Evolutionary conservation across 2,797 vertebrate species (phyloP).

Genomic region (Decapterus maruadsi): DNA sequence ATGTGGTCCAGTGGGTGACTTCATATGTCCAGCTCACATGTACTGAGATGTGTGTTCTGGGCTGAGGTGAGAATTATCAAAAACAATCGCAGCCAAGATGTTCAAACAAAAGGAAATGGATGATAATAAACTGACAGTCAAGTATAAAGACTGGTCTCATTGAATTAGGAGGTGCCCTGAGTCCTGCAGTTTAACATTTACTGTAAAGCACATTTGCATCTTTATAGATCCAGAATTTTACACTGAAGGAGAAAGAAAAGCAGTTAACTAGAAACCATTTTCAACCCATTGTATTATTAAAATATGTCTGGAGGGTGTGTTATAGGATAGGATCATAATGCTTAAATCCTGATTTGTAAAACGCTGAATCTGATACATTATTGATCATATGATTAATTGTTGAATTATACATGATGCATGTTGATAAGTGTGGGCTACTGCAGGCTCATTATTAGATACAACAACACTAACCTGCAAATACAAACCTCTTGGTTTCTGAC

Average conservation of each 20-base stretch:
- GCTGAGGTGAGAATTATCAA: too few species aligned
- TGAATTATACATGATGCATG: neutral
- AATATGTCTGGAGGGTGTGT: neutral
- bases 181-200: neutral
- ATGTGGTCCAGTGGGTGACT: neutral
- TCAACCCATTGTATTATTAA: neutral
- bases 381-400: neutral
- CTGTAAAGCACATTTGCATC: neutral
- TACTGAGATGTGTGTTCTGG: too few species aligned
- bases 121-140: neutral
- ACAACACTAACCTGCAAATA: neutral
- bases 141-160: neutral
- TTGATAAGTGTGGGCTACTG: neutral
- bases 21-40: neutral
- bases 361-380: neutral
- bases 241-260: neutral
- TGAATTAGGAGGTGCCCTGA: neutral
- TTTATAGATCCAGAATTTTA: neutral
- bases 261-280: neutral
- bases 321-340: neutral
- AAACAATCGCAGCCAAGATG: too few species aligned
- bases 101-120: too few species aligned
- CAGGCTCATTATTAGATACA: neutral
- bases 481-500: neutral
- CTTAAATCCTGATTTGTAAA: neutral